Percentiles rank a stretch among this genome's conserved stretches.
Evolutionary conservation across 2,888 invertebrate species (phyloP).

Genomic region (Rhagonycha lutea): DNA sequence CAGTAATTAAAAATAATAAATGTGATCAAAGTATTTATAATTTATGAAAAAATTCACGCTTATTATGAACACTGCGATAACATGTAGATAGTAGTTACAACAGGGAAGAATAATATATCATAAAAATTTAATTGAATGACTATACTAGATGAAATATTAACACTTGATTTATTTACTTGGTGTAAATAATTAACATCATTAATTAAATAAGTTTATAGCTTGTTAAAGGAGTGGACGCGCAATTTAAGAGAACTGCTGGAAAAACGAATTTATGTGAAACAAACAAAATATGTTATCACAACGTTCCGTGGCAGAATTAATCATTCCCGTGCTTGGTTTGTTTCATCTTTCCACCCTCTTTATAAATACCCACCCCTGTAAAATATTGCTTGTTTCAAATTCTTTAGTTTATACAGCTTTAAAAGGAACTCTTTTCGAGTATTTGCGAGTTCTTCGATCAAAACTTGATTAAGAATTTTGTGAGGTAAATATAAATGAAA

Average conservation of each 20-base stretch:
- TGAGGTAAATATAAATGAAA: background rate
- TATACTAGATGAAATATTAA: slow-evolving; percentile 29
- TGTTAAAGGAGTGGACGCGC: slow-evolving; percentile 32
- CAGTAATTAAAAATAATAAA: too few species aligned
- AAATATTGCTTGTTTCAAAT: slow-evolving; percentile 19
- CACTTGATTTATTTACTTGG: slow-evolving; percentile 33
- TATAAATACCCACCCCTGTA: slow-evolving; percentile 18
- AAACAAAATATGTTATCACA: slow-evolving; percentile 36
- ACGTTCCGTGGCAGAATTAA: slow-evolving; percentile 32
- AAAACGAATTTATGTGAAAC: slow-evolving; percentile 32
- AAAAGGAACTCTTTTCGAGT: slow-evolving; percentile 6
- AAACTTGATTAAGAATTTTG: background rate
- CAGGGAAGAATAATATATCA: slow-evolving; percentile 26
- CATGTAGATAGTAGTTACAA: background rate
- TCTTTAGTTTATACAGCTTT: slow-evolving; percentile 12
- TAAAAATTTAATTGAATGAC: slow-evolving; percentile 29
- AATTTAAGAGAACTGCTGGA: slow-evolving; percentile 24
- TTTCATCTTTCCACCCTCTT: slow-evolving; percentile 20
- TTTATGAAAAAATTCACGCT: background rate
- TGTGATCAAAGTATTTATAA: background rate
- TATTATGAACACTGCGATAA: background rate
- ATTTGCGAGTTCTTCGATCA: background rate
- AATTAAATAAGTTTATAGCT: slow-evolving; percentile 36
- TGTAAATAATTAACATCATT: slow-evolving; percentile 36
- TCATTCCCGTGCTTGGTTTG: slow-evolving; percentile 33